Base-by-base conservation (phyloP, 2,888 invertebrate genomes). In the Sinelater perroti region DNA sequence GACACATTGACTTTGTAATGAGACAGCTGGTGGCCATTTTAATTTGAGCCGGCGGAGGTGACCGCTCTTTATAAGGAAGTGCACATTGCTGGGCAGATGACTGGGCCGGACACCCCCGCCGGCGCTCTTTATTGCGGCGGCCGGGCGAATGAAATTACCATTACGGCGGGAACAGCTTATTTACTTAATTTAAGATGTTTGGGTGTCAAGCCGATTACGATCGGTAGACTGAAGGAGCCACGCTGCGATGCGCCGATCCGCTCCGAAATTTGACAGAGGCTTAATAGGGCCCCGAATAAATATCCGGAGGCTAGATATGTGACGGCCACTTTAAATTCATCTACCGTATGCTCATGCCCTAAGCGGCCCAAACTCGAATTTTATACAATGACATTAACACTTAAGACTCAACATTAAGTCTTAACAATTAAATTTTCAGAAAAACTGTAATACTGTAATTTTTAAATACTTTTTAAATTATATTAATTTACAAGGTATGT, bases 81-180 rank as follows among this genome's bases (percentile, higher is more conserved):
- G 70, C 74, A 72, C 74, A 72, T 73, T 72, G 72, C 69, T 66
- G 64, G 70, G 72, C 73, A 73, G 74, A 73, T 73, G 73, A 75
- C 66, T 65, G 31, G 38, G 49, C 52, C 62, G 66, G 68, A 72
- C 73, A 70, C 73, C 73, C 73, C 72, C 73, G 70, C 69, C 69
- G 73, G 72, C 72, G 35, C 40, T 54, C 47, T 47, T 51, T 56
- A 42, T 40, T 50, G 50, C 24, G 44, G 38, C 54, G 38, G 51
- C 54, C 14, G 46, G 42, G 13, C 51, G 50, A 59, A 59, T 55
- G 50, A 59, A 59, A 45, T 59, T 58, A 58, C 18, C 53, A 54
- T 58, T 58, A 52, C 20, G 38, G 5, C 11, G 10, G 26, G 47
- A 54, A 55, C 55, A 33, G 47, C 47, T 40, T 55, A 47, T 55